A percentile compares a stretch with the other conserved stretches of the same genome.
These are phyloP conservation scores for Rugalucina vietnamica DNA, from an alignment of 2,888 invertebrate species.

Conservation along the genomic window DNA sequence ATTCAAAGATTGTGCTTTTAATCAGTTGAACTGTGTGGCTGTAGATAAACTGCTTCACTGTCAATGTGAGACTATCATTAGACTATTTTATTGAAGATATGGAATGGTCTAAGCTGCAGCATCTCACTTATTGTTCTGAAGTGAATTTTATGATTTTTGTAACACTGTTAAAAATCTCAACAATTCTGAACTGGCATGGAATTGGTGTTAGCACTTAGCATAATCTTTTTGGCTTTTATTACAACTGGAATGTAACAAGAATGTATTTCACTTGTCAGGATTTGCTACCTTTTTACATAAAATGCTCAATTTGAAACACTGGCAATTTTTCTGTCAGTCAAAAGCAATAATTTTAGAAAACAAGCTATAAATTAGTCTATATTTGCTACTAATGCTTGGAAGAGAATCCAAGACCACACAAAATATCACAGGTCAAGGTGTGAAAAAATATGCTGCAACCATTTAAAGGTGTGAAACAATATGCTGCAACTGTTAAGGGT, in stretches of 20 bases:
- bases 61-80: too few species aligned
- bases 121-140: too few species aligned
- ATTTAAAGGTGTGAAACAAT: neutral
- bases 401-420: neutral
- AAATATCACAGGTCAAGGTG: neutral
- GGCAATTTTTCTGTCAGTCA: conserved; percentile 1
- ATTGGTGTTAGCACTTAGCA: neutral
- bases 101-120: too few species aligned
- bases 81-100: too few species aligned
- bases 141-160: too few species aligned
- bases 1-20: too few species aligned
- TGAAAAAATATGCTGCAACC: neutral
- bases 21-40: too few species aligned
- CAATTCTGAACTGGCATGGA: too few species aligned
- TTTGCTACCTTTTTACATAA: neutral
- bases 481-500: too few species aligned
- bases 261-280: neutral
- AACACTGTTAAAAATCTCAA: too few species aligned
- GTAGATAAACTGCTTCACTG: too few species aligned
- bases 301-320: neutral
- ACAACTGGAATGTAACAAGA: neutral
- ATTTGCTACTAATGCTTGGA: neutral
- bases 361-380: conserved; percentile 1
- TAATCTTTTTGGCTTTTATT: neutral
- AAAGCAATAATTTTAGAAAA: conserved; percentile 4